A percentile compares a stretch with the other conserved stretches of the same genome.
Conservation (phyloP, 2,113 vertebrate genomes). For the Camarhynchus parvulus region DNA sequence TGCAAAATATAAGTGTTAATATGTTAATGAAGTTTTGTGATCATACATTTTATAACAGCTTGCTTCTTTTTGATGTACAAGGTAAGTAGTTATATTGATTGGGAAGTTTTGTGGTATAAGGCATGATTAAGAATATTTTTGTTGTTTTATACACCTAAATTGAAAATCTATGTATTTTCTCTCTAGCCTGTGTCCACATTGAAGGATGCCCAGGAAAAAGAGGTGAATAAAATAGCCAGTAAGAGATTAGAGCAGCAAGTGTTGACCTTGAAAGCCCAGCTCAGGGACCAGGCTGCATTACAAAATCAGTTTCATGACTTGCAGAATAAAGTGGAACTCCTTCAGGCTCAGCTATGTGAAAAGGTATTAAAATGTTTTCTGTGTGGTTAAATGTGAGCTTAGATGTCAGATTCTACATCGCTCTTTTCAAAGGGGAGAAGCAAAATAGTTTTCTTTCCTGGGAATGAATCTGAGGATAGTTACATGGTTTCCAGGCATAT, state of each 20-base stretch:
- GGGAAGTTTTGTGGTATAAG: not conserved
- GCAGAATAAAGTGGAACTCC: slow-evolving; percentile 15
- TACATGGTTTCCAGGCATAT: not conserved
- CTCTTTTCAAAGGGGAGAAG: not conserved
- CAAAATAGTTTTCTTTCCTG: not conserved
- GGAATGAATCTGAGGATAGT: not conserved
- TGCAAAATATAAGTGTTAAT: not conserved
- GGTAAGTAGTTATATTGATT: not conserved
- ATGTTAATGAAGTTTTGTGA: not conserved
- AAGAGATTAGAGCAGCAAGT: slow-evolving; percentile 63
- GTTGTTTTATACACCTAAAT: not conserved
- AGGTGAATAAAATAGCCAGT: slow-evolving; percentile 2
- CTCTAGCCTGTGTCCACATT: not conserved
- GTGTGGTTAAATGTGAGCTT: not conserved
- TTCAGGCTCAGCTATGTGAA: slow-evolving; percentile 72
- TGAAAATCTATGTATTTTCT: not conserved
- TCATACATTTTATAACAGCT: not conserved
- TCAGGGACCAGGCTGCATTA: slow-evolving; percentile 62
- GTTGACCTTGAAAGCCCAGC: slow-evolving; percentile 72
- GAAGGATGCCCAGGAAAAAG: not conserved
- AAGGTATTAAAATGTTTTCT: slow-evolving; percentile 69
- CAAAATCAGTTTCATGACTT: not conserved
- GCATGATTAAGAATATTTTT: not conserved
- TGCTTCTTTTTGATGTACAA: not conserved
- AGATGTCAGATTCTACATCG: not conserved